Base-by-base conservation (phyloP, 1,140 invertebrate genomes). In the Palaemon carinicauda region DNA sequence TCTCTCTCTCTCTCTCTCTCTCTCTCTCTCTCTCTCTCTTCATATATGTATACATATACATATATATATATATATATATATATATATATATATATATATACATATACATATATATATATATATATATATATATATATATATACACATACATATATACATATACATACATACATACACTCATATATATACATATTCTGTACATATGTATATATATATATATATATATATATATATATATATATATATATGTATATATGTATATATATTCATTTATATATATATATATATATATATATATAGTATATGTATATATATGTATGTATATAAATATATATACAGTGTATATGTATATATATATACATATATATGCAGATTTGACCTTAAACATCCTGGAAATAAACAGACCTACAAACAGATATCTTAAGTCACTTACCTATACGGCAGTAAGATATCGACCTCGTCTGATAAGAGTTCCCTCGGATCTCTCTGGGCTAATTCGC, bases 401-500 rank as follows among this genome's bases (percentile, higher is more conserved):
- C n/a, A n/a, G n/a, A n/a, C n/a, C n/a, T n/a, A n/a, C 1, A 60
- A 3, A 60, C 5, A n/a, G 19, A 12, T 14, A 15, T 31, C 74
- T 2, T 0, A 14, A 51, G 24, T n/a, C 33, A n/a, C 83, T 73
- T 5, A 85, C 83, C 50, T n/a, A 77, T 85, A 85, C 1, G 83
- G 83, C 33, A 52, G 24, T 56, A 85, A 75, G 41, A 85, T 85
- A 50, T 85, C 53, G 19, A 85, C 53, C 83, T 85, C 83, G 75
- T 85, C 83, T 7, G 65, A 2, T 1, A 51, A 21, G 31, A 85
- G 75, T 14, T 85, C 27, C 51, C 83, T 50, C 21, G 83, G 83
- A 27, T 85, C 83, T 29, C 52, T 54, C 41, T 85, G 83, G 21
- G 83, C 83, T 75, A 85, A 27, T 50, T 85, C 83, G 56, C 83